Evolutionary conservation across 2,888 invertebrate genomes (phyloP).

Genomic region (Polietes domitor): DNA sequence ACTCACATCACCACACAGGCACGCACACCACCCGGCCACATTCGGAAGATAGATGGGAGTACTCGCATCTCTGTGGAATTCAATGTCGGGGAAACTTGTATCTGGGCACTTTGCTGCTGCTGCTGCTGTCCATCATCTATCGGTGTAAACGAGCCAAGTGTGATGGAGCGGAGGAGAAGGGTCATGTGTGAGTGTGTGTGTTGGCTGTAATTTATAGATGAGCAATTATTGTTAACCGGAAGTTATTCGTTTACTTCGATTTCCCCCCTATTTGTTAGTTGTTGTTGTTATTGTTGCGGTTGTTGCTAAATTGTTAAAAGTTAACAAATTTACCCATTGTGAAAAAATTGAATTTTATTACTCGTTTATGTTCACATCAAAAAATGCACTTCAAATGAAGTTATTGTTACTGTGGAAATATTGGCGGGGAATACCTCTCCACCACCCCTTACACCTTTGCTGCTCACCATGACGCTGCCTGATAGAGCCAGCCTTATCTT

Average conservation of each 20-base stretch:
- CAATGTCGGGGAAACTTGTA: constrained; percentile 45
- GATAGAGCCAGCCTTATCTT: not conserved
- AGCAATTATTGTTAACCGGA: constrained; percentile 61
- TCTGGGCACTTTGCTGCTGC: constrained; percentile 5
- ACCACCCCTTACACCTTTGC: not conserved
- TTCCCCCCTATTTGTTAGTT: not conserved
- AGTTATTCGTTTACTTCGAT: constrained; percentile 49
- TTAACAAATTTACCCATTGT: constrained; percentile 26
- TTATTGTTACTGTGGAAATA: not conserved
- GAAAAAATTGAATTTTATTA: constrained; percentile 41
- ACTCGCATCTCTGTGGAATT: not conserved
- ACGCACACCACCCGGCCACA: not conserved
- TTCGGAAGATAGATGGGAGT: too few species aligned
- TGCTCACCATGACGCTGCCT: not conserved
- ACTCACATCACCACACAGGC: constrained; percentile 15
- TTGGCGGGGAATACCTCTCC: not conserved
- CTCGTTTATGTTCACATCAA: not conserved
- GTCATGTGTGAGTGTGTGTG: not conserved
- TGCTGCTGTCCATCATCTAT: not conserved
- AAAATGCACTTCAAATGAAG: not conserved
- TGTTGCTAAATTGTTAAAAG: constrained; percentile 38
- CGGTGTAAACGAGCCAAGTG: not conserved
- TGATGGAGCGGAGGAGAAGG: not conserved
- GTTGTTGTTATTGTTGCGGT: not conserved
- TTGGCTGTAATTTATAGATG: constrained; percentile 56